Evolutionary conservation across 2,888 invertebrate genomes (phyloP).

Genomic region (Scrobipalpa costella): DNA sequence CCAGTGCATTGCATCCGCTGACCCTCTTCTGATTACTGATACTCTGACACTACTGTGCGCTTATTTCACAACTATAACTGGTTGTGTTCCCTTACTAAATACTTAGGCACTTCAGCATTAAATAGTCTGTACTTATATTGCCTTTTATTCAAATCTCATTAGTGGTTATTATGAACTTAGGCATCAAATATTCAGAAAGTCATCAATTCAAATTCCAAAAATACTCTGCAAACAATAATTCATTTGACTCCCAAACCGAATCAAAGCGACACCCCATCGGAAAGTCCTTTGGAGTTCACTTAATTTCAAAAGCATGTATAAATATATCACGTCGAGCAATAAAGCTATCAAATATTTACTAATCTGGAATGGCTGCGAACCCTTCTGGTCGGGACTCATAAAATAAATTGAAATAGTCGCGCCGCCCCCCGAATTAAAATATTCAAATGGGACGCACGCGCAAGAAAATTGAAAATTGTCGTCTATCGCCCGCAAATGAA

Average conservation of each 20-base stretch:
- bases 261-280: slow-evolving; percentile 22
- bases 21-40: slow-evolving; percentile 20
- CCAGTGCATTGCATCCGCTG: slow-evolving; percentile 42
- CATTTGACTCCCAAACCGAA: slow-evolving; percentile 22
- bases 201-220: not conserved
- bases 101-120: not conserved
- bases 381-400: slow-evolving; percentile 78
- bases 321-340: slow-evolving; percentile 76
- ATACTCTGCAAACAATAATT: slow-evolving; percentile 12
- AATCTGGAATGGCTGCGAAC: slow-evolving; percentile 72
- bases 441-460: slow-evolving; percentile 82
- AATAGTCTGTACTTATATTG: too few species aligned
- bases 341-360: slow-evolving; percentile 82
- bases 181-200: not conserved
- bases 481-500: slow-evolving; percentile 82
- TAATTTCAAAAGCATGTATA: slow-evolving; percentile 69
- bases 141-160: too few species aligned
- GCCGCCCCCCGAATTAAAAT: slow-evolving; percentile 82
- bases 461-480: slow-evolving; percentile 82
- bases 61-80: not conserved
- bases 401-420: slow-evolving; percentile 82
- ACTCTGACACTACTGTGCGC: slow-evolving; percentile 2
- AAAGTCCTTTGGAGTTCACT: slow-evolving; percentile 44
- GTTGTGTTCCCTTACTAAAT: not conserved
- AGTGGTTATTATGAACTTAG: too few species aligned